These are phyloP conservation scores for Diaprepes abbreviatus DNA, from an alignment of 2,888 invertebrate genomes.

Conservation along the genomic window DNA sequence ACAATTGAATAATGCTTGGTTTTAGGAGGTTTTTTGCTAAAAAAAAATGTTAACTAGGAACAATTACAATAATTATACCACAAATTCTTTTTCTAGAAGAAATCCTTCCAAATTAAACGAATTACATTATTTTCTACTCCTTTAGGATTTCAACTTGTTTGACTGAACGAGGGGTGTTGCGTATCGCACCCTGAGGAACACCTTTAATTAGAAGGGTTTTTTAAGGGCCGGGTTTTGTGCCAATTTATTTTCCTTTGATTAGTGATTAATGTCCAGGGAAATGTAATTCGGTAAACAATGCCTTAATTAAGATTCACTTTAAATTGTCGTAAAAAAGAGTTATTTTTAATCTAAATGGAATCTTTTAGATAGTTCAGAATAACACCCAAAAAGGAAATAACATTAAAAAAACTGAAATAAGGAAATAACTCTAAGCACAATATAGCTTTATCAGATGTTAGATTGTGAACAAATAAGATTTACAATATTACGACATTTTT, in stretches of 20 bases:
- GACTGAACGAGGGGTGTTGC: conserved; percentile 87
- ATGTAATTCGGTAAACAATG: conserved; percentile 28
- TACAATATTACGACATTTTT: no score
- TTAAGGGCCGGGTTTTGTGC: conserved; percentile 38
- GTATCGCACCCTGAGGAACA: conserved; percentile 89
- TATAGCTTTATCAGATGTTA: no score
- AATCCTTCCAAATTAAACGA: not conserved
- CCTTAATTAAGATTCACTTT: not conserved
- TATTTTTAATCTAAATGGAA: no score
- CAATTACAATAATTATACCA: no score
- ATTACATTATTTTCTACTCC: conserved; percentile 25
- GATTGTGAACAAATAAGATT: no score
- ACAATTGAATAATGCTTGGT: no score
- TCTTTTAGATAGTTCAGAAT: no score
- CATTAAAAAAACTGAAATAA: no score
- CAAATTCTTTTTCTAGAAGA: not conserved
- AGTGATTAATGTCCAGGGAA: conserved; percentile 35
- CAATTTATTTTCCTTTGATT: conserved; percentile 46
- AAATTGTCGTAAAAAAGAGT: not conserved
- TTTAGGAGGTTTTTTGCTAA: no score
- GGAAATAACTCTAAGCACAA: no score
- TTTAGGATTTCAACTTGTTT: conserved; percentile 75
- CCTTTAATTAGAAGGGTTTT: conserved; percentile 58
- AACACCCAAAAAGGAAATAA: no score
- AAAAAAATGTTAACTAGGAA: not conserved